Evolutionary conservation across 2,797 vertebrate species (phyloP).

Genomic region (Sus cebifrons): DNA sequence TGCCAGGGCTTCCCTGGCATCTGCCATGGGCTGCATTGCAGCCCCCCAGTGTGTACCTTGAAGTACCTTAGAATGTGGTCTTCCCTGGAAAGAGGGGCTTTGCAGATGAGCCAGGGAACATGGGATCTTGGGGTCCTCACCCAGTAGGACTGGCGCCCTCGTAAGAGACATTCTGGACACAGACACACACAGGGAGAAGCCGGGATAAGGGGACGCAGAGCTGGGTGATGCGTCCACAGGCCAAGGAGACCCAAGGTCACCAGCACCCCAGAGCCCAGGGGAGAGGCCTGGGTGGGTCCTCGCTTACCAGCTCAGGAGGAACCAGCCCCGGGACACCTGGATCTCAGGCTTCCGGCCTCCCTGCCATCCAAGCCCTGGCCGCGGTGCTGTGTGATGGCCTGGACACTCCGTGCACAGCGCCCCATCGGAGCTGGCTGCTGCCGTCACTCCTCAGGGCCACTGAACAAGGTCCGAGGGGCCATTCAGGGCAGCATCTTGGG

Average conservation of each 20-base stretch:
- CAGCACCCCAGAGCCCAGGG: too few relatives aligned
- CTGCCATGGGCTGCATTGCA: background rate
- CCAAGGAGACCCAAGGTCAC: accelerated
- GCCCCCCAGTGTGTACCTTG: background rate
- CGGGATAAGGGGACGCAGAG: accelerated
- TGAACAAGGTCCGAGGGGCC: accelerated
- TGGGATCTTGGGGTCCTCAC: background rate
- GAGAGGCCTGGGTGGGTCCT: accelerated
- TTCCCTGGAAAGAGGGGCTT: background rate
- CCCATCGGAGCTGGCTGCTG: accelerated
- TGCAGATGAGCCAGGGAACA: background rate
- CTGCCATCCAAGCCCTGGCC: accelerated
- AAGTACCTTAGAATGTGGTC: background rate
- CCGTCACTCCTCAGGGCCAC: background rate
- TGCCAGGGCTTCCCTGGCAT: accelerated
- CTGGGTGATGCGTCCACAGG: accelerated
- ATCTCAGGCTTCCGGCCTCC: accelerated
- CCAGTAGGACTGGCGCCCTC: background rate
- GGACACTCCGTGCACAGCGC: accelerated
- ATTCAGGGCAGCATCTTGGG: accelerated
- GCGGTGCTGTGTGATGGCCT: accelerated
- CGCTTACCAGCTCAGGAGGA: background rate
- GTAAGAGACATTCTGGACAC: accelerated
- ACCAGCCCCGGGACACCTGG: background rate
- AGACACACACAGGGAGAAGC: accelerated